Evolutionary conservation across 2,797 vertebrate genomes (phyloP).

Genomic region (Threskiornis aethiopicus): DNA sequence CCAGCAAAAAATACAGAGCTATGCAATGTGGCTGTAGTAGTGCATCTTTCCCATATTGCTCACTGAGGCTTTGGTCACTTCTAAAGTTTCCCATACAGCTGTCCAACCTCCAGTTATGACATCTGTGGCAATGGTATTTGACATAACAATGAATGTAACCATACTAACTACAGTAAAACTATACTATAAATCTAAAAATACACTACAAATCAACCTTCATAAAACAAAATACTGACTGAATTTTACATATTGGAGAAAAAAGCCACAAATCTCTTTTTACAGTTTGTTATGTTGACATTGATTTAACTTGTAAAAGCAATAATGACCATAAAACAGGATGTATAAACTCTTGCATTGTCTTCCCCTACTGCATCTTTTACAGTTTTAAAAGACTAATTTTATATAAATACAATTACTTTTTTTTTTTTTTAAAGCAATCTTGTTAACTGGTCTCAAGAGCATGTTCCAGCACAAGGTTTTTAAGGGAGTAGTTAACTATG

Average conservation of each 20-base stretch:
- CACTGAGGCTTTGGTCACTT: background rate
- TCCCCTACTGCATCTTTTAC: background rate
- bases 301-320: background rate
- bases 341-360: background rate
- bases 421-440: background rate
- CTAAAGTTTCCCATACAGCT: background rate
- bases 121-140: background rate
- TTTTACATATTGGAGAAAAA: background rate
- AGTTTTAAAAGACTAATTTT: background rate
- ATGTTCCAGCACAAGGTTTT: background rate
- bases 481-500: background rate
- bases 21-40: background rate
- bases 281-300: background rate
- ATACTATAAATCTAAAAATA: background rate
- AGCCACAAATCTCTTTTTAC: background rate
- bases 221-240: background rate
- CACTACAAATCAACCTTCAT: background rate
- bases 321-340: background rate
- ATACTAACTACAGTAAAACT: background rate
- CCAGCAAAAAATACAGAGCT: background rate
- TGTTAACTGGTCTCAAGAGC: background rate
- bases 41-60: background rate
- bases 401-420: background rate
- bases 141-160: background rate
- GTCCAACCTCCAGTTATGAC: background rate